Base-by-base conservation (phyloP, 2,888 invertebrate genomes). In the Drosophila buzzatii region DNA sequence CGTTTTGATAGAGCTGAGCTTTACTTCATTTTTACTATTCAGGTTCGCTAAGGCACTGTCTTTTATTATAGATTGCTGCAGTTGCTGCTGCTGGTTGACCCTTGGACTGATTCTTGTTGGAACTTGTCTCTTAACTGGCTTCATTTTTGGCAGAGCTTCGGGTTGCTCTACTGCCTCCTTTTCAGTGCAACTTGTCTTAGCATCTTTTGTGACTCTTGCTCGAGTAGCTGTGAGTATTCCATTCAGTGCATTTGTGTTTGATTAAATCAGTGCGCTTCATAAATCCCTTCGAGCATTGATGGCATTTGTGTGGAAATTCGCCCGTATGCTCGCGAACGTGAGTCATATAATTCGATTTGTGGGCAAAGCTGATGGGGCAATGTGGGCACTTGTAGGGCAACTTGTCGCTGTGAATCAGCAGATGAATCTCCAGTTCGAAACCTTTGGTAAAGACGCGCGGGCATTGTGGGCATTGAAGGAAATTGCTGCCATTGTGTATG, bases 331-430 rank as follows among this genome's bases (percentile, higher is more conserved):
- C 65, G 4, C 8, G n/a, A 0, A 72, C 41, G 18, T 75, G 75
- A 6, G 73, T n/a, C 7, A 39, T 23, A 10, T 35, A 72, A n/a
- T 44, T 66, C 0, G 57, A 18, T 49, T 72, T 77, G 39, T 75
- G 75, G 1, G 66, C 61, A 35, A 75, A 75, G 18, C 73, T 75
- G 8, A 41, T 44, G 2, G 73, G 70, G 3, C 73, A 73, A 31
- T 76, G 31, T 0, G 73, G 41, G n/a, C 73, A 73, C 31, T 70
- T 69, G 39, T 73, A 47, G 2, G 51, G 23, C 20, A 76, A n/a
- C 14, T 51, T 62, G 18, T 70, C 39, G 18, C 62, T 73, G 23
- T 73, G 73, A 5, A 73, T 76, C 52, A 63, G 76, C 1, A 62
- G 59, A 20, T 73, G 73, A 14, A 76, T 73, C 10, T 56, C 20